These are phyloP conservation scores for Aegithalos caudatus DNA, from an alignment of 2,113 vertebrate species.

Conservation along the genomic window DNA sequence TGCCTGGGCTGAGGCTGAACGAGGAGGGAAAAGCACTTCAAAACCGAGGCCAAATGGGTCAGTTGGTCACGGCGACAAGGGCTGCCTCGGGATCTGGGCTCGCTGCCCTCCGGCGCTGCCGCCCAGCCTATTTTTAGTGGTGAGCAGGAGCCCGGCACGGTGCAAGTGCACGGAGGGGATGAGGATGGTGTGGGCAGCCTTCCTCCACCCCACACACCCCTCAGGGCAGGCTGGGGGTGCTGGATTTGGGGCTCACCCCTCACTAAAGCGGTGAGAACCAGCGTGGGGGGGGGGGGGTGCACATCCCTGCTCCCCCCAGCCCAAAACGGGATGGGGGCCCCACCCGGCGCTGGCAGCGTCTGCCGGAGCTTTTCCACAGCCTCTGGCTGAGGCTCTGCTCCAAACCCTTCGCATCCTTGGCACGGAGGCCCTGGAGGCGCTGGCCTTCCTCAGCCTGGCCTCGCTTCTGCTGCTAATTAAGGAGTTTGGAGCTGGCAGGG, in stretches of 20 bases:
- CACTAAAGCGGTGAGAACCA: fast-evolving
- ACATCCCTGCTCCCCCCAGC: fast-evolving
- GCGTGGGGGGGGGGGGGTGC: not conserved
- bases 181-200: not conserved
- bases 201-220: fast-evolving
- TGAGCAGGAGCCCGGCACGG: not conserved
- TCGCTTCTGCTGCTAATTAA: constrained; percentile 29
- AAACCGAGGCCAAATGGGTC: constrained; percentile 42
- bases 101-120: constrained; percentile 8
- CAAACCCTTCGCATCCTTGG: constrained; percentile 20
- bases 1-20: not conserved
- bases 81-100: constrained; percentile 26
- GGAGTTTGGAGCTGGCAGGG: constrained; percentile 20
- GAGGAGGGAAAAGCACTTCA: not conserved
- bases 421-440: not conserved
- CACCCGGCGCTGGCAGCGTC: fast-evolving
- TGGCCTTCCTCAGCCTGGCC: constrained; percentile 25
- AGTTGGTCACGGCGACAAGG: constrained; percentile 30
- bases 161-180: not conserved
- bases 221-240: fast-evolving
- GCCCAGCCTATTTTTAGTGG: constrained; percentile 45
- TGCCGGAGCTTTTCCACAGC: not conserved
- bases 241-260: fast-evolving
- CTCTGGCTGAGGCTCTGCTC: not conserved
- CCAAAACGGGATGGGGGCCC: fast-evolving